A percentile compares a stretch with the other conserved stretches of the same genome.
Evolutionary conservation across 2,113 vertebrate species (phyloP).

Genomic region (Grantiella picta): DNA sequence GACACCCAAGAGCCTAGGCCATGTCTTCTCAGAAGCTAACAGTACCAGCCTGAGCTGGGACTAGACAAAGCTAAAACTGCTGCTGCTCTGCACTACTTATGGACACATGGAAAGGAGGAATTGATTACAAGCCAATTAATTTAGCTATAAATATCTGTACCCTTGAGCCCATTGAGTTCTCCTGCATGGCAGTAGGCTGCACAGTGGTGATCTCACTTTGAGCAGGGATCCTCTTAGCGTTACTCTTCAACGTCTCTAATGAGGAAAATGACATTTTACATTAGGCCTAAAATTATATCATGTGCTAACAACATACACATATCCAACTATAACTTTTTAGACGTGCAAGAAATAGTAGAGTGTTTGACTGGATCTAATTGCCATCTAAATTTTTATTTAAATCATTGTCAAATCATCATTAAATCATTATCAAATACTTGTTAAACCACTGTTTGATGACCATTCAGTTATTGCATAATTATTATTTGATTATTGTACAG

Average conservation of each 20-base stretch:
- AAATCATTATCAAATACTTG: neutral
- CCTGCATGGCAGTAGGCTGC: fast-evolving
- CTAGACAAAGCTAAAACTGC: neutral
- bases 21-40: neutral
- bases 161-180: neutral
- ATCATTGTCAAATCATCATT: neutral
- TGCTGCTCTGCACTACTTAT: neutral
- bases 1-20: neutral
- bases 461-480: neutral
- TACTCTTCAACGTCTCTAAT: neutral
- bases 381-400: neutral
- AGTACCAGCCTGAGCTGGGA: neutral
- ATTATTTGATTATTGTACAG: neutral
- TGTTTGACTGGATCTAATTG: neutral
- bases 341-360: neutral
- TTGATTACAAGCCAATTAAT: neutral
- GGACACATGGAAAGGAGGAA: fast-evolving
- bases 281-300: neutral
- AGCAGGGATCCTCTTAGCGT: neutral
- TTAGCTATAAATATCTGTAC: neutral
- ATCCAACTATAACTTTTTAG: neutral
- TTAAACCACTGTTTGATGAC: neutral
- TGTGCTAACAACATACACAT: neutral
- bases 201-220: neutral
- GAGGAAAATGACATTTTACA: neutral